phyloP scores from a whole-genome alignment of 1,140 invertebrate species.

The Papilio helenus region DNA sequence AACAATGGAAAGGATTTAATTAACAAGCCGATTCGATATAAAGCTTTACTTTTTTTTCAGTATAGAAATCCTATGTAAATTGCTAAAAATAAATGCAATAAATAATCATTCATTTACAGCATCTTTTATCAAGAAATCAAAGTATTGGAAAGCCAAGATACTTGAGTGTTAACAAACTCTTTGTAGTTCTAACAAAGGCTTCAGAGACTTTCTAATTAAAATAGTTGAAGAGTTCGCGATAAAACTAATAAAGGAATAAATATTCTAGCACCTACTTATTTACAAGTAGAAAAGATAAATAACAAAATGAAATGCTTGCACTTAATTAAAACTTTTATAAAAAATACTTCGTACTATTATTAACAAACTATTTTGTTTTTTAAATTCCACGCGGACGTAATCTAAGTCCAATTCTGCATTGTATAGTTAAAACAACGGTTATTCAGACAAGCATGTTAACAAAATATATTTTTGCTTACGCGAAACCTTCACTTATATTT shows the following conservation, averaged over 20 bases:
- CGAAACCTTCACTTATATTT: neutral
- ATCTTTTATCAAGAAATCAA: constrained; percentile 7
- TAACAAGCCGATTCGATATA: no score
- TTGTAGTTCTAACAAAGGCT: constrained; percentile 5
- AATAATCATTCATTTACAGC: neutral
- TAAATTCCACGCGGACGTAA: no score
- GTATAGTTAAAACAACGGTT: no score
- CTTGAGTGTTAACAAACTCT: neutral
- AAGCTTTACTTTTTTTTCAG: no score
- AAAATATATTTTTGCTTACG: neutral
- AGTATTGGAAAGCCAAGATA: neutral
- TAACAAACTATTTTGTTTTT: no score
- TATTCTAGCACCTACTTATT: neutral
- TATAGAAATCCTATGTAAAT: neutral
- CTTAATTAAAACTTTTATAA: no score
- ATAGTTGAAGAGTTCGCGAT: constrained; percentile 9
- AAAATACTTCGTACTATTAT: no score
- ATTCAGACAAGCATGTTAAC: neutral
- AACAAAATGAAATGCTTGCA: neutral
- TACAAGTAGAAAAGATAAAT: neutral
- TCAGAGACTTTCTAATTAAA: constrained; percentile 10
- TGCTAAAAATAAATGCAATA: neutral
- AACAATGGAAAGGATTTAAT: no score
- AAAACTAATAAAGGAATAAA: neutral
- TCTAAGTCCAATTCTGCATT: no score